Evolutionary conservation across 2,888 invertebrate genomes (phyloP).

Genomic region (Tetheella fluctuosa): DNA sequence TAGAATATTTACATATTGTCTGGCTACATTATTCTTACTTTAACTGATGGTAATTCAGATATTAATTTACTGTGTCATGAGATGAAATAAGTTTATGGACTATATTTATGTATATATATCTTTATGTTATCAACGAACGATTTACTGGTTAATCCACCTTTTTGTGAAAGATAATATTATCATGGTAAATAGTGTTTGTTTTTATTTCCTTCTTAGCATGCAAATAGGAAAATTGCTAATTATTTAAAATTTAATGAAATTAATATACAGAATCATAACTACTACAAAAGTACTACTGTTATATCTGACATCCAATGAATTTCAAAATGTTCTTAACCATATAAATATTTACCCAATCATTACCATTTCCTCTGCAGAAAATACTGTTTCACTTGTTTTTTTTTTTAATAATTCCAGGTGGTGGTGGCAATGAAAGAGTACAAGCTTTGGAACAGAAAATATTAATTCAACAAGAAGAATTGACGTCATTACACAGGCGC

Average conservation of each 20-base stretch:
- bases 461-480: conserved; percentile 94
- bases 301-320: not conserved
- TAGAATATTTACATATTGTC: not conserved
- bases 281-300: too few species aligned
- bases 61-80: not conserved
- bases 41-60: not conserved
- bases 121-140: not conserved
- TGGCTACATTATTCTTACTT: too few species aligned
- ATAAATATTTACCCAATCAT: too few species aligned
- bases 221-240: too few species aligned
- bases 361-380: too few species aligned
- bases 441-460: conserved; percentile 94
- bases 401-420: conserved; percentile 49
- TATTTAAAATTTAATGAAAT: too few species aligned
- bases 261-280: not conserved
- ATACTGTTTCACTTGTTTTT: too few species aligned
- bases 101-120: not conserved
- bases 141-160: conserved; percentile 4
- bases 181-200: conserved; percentile 8
- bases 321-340: not conserved
- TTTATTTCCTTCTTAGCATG: too few species aligned
- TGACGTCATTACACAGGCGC: conserved; percentile 94
- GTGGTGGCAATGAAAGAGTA: conserved; percentile 82
- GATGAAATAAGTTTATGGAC: not conserved
- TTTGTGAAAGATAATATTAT: not conserved